phyloP scores from a whole-genome alignment of 2,113 vertebrate species.

The Coreoperca whiteheadi region DNA sequence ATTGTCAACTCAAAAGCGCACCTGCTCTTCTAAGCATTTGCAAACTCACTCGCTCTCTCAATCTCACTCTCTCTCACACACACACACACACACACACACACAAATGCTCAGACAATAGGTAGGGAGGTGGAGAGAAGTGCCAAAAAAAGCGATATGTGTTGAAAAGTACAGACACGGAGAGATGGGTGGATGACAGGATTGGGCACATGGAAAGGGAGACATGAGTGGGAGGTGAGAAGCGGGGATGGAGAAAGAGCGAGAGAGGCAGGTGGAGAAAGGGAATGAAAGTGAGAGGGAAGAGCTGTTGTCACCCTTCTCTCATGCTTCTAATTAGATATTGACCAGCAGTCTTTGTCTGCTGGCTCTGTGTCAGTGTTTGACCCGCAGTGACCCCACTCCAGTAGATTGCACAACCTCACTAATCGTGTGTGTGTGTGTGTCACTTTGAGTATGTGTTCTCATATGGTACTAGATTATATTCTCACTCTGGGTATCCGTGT shows the following conservation, averaged over 20 bases:
- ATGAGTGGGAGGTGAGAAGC: conserved; percentile 59
- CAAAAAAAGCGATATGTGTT: conserved; percentile 55
- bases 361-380: conserved; percentile 65
- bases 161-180: conserved; percentile 50
- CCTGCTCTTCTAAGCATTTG: conserved; percentile 33
- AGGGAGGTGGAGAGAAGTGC: conserved; percentile 22
- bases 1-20: conserved; percentile 29
- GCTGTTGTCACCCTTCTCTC: conserved; percentile 66
- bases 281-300: conserved; percentile 22
- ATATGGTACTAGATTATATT: conserved; percentile 36
- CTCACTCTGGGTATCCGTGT: conserved; percentile 1
- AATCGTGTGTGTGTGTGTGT: conserved; percentile 25
- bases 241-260: conserved; percentile 47
- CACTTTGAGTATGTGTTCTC: conserved; percentile 24
- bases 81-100: neutral
- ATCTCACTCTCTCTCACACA: conserved; percentile 4
- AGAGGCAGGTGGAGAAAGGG: conserved; percentile 39
- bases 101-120: conserved; percentile 24
- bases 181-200: conserved; percentile 49
- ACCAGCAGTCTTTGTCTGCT: conserved; percentile 71
- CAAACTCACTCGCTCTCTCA: neutral
- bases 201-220: conserved; percentile 64
- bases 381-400: conserved; percentile 62
- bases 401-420: conserved; percentile 64
- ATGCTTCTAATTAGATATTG: conserved; percentile 82